Base-by-base conservation (phyloP, 1,140 invertebrate species). In the Micrasema longulum region DNA sequence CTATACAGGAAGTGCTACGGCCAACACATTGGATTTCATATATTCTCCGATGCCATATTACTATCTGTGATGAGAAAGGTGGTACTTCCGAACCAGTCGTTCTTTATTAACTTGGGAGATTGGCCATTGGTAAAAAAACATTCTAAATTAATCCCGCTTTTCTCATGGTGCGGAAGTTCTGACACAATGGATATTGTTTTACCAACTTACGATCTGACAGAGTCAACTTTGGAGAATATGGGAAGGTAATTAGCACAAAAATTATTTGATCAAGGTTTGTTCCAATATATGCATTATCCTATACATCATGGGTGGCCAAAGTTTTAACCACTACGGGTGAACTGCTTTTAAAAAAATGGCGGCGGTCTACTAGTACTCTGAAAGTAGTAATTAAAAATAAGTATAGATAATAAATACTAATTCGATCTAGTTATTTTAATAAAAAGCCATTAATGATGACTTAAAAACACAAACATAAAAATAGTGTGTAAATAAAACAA, bases 151-250 rank as follows among this genome's bases (percentile, higher is more conserved):
- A 87, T 92, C 75, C 96, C 97, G n/a, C 91, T 99, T 64, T 95
- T 99, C 80, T 97, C 96, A 36, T 99, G 97, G 97, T 98, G 97
- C 86, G 95, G 95, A 1, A 97, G 95, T 73, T 85, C 89, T 57
- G 88, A 92, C 72, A 91, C 91, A 3, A 83, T 87, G 76, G 97
- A 99, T 84, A 97, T 99, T 81, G 88, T 97, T 57, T 88, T 98
- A 86, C 97, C 97, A 10, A 98, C 96, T 1, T 98, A 99, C 85
- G 96, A 98, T 80, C 88, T 98, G 26, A 97, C 95, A 2, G 93
- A 97, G 86, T 92, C 96, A 7, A 91, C 94, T 1, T 80, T 98
- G 62, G 93, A 98, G 86, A 92, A 91, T 84, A 95, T 97, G 94
- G 92, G 92, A 78, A 91, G 92, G 93, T 95, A 50, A 22, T 35